Conservation (phyloP, 1,140 invertebrate genomes). For the Calliphora vicina region DNA sequence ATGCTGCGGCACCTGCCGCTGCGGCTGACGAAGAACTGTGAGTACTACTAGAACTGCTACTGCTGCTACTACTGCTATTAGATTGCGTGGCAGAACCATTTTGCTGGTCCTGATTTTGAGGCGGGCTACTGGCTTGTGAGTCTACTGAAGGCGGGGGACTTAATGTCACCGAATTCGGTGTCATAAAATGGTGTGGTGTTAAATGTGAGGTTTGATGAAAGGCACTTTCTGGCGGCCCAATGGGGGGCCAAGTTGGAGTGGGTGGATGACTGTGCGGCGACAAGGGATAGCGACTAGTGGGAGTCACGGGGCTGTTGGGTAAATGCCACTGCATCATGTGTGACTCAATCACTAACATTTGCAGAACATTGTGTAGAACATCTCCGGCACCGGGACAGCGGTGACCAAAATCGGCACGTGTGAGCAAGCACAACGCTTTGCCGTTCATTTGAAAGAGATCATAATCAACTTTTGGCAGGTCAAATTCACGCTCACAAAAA, state of each 20-base stretch:
- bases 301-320: slow-evolving; percentile 84
- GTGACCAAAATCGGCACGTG: slow-evolving; percentile 88
- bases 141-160: slow-evolving; percentile 89
- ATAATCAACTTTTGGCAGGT: slow-evolving; percentile 89
- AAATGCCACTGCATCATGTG: slow-evolving; percentile 77
- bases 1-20: slow-evolving; percentile 21
- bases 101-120: slow-evolving; percentile 67
- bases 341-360: slow-evolving; percentile 84
- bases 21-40: slow-evolving; percentile 27
- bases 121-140: slow-evolving; percentile 85
- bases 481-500: slow-evolving; percentile 93
- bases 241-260: slow-evolving; percentile 77
- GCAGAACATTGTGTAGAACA: slow-evolving; percentile 90
- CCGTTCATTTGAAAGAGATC: slow-evolving; percentile 98
- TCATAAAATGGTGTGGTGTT: slow-evolving; percentile 75
- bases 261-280: slow-evolving; percentile 80
- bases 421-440: slow-evolving; percentile 90
- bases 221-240: slow-evolving; percentile 70
- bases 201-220: slow-evolving; percentile 66
- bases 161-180: slow-evolving; percentile 83
- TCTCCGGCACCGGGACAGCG: slow-evolving; percentile 91
- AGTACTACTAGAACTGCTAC: slow-evolving; percentile 58
- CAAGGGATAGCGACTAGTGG: slow-evolving; percentile 80
- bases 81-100: slow-evolving; percentile 37
- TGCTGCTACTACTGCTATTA: slow-evolving; percentile 45